Conservation (phyloP, 2,888 invertebrate species). For the Scaptomyza caliginosa region DNA sequence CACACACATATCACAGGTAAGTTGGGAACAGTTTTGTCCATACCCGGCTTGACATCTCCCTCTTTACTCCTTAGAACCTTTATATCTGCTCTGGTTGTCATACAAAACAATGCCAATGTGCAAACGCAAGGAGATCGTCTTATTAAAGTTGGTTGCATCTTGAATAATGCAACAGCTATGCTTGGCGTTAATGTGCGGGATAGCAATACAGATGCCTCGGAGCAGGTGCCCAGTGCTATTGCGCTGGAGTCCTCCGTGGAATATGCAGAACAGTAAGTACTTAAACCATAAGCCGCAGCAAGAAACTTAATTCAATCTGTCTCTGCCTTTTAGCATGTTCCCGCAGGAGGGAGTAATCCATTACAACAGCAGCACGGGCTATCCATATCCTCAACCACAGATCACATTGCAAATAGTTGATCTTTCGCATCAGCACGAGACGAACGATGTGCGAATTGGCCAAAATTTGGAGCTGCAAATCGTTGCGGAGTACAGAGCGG, state of each 20-base stretch:
- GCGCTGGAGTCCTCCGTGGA: conserved; percentile 86
- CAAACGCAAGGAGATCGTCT: conserved; percentile 93
- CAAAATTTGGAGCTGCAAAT: conserved; percentile 88
- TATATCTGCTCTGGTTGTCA: conserved; percentile 90
- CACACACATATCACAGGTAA: conserved; percentile 79
- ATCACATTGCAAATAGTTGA: conserved; percentile 86
- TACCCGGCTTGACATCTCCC: background rate
- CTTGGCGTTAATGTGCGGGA: conserved; percentile 40
- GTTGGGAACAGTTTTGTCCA: background rate
- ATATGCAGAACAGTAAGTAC: conserved; percentile 85
- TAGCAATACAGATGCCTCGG: conserved; percentile 62
- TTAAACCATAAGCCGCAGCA: background rate
- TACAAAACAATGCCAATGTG: conserved; percentile 93
- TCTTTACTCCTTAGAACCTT: conserved; percentile 85
- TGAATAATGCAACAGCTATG: conserved; percentile 84
- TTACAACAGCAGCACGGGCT: conserved; percentile 58
- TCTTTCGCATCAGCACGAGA: conserved; percentile 85
- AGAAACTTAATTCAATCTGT: background rate
- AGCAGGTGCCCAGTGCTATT: conserved; percentile 84
- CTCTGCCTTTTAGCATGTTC: conserved; percentile 72
- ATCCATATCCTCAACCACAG: conserved; percentile 66
- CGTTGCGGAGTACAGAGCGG: conserved; percentile 84
- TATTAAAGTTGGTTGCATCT: conserved; percentile 91
- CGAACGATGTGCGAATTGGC: conserved; percentile 88
- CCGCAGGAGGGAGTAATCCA: conserved; percentile 84